Evolutionary conservation across 2,113 vertebrate genomes (phyloP).

Genomic region (Microcebus tavaratra): DNA sequence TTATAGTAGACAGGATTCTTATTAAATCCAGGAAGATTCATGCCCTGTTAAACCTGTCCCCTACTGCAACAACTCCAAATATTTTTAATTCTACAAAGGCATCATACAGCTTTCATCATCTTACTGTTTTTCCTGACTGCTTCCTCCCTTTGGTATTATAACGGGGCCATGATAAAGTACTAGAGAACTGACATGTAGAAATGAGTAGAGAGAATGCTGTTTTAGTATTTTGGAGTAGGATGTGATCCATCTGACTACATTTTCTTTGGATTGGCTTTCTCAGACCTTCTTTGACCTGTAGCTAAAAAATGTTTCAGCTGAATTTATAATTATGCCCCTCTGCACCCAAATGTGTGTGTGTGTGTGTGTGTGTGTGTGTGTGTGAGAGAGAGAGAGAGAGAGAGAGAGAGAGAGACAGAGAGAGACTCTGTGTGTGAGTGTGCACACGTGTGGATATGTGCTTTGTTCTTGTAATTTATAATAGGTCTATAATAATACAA

Average conservation of each 20-base stretch:
- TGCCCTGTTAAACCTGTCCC: slow-evolving; percentile 14
- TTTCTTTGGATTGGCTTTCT: slow-evolving; percentile 61
- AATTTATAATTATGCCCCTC: slow-evolving; percentile 68
- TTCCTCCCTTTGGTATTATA: neutral
- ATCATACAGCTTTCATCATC: slow-evolving; percentile 52
- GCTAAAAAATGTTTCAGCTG: slow-evolving; percentile 53
- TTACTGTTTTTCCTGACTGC: slow-evolving; percentile 53
- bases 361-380: neutral
- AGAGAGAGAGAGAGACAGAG: neutral
- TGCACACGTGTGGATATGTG: neutral
- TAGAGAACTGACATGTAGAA: slow-evolving; percentile 26
- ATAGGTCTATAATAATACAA: slow-evolving; percentile 60
- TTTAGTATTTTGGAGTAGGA: slow-evolving; percentile 56
- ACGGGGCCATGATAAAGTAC: slow-evolving; percentile 60
- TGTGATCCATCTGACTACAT: slow-evolving; percentile 51
- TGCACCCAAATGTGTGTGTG: slow-evolving; percentile 57
- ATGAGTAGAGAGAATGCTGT: neutral
- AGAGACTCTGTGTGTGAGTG: neutral
- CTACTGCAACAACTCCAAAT: neutral
- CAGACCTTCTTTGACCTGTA: slow-evolving; percentile 57
- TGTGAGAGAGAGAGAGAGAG: no score
- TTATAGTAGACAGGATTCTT: neutral
- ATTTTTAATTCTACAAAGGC: slow-evolving; percentile 53
- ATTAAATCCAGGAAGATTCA: slow-evolving; percentile 32
- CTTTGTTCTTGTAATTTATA: slow-evolving; percentile 73